Conservation (phyloP, 2,797 vertebrate species). For the Coracias cyanogaster region DNA sequence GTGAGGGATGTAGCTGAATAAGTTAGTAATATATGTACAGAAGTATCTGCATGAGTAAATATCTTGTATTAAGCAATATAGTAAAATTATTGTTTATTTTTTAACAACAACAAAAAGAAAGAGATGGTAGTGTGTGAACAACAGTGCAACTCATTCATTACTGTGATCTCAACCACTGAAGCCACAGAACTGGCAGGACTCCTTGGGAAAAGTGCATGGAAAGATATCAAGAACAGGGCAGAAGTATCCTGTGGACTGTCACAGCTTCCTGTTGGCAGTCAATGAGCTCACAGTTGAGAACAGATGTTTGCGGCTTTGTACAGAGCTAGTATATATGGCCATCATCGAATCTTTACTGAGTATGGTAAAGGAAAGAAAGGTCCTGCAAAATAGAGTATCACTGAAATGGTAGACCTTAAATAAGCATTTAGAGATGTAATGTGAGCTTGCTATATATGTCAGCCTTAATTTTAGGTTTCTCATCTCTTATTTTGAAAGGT, state of each 20-base stretch:
- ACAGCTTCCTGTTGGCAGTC: background rate
- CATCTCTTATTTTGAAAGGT: background rate
- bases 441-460: background rate
- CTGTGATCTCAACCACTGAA: background rate
- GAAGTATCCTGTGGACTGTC: background rate
- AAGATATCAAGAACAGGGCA: background rate
- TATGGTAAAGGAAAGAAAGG: background rate
- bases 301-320: background rate
- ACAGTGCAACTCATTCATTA: background rate
- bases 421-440: background rate
- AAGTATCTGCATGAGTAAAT: background rate
- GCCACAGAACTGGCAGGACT: background rate
- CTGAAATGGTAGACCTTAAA: background rate
- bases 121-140: background rate
- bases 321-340: background rate
- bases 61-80: background rate
- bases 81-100: background rate
- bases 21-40: background rate
- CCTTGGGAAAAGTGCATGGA: background rate
- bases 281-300: background rate
- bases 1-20: background rate
- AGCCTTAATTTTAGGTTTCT: background rate
- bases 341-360: background rate
- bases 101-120: background rate
- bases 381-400: background rate